These are phyloP conservation scores for Elaphurus davidianus DNA, from an alignment of 2,113 vertebrate species.

Conservation along the genomic window DNA sequence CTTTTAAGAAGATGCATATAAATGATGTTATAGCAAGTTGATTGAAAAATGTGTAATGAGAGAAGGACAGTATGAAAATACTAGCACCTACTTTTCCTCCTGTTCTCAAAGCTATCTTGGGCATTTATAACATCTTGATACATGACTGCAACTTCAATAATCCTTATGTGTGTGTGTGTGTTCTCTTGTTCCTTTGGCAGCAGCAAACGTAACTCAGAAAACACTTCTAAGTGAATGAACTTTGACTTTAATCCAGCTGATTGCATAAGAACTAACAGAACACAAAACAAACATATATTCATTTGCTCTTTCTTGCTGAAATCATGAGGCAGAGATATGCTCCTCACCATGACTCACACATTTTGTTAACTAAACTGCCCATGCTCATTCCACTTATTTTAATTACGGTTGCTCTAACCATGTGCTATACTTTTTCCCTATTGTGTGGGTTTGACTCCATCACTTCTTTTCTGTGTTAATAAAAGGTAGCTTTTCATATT, in stretches of 20 bases:
- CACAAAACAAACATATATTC: neutral
- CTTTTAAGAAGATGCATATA: neutral
- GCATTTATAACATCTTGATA: neutral
- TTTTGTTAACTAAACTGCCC: neutral
- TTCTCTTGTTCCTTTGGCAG: neutral
- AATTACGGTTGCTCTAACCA: neutral
- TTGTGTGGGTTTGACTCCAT: neutral
- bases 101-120: neutral
- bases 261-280: neutral
- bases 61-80: neutral
- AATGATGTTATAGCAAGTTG: neutral
- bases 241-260: neutral
- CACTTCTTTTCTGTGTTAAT: neutral
- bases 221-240: neutral
- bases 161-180: neutral
- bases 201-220: slow-evolving; percentile 7
- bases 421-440: neutral
- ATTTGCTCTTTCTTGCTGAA: slow-evolving; percentile 35
- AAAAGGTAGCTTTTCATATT: neutral
- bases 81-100: neutral
- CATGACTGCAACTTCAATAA: neutral
- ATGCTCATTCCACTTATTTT: neutral
- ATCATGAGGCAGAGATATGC: neutral
- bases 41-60: neutral
- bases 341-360: neutral